Conservation (phyloP, 2,888 invertebrate species). For the Trichacis sp. region DNA sequence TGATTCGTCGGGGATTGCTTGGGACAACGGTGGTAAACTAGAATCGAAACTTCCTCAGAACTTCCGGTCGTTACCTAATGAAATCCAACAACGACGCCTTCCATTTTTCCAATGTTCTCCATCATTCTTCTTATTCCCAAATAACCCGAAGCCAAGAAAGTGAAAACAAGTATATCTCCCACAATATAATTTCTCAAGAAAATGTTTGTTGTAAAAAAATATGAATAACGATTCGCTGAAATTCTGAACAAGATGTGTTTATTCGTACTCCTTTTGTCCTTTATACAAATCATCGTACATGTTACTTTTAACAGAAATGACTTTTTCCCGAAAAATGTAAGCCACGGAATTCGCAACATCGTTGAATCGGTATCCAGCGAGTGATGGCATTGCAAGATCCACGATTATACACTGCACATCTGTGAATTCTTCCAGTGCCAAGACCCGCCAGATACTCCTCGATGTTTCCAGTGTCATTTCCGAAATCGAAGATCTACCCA, state of each 20-base stretch:
- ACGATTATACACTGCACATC: constrained; percentile 68
- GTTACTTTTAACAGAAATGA: neutral
- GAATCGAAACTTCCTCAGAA: constrained; percentile 28
- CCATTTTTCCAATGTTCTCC: neutral
- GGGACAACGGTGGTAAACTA: constrained; percentile 17
- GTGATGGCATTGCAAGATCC: constrained; percentile 70
- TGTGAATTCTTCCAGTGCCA: constrained; percentile 70
- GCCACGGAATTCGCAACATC: constrained; percentile 26
- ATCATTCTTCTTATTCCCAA: too few species aligned
- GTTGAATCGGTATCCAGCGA: constrained; percentile 64
- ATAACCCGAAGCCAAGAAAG: too few species aligned
- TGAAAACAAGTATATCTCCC: too few species aligned
- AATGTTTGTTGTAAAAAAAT: too few species aligned
- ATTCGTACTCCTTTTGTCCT: too few species aligned
- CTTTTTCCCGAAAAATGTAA: too few species aligned
- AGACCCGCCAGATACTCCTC: constrained; percentile 64
- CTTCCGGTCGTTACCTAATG: constrained; percentile 6
- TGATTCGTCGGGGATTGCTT: constrained; percentile 37
- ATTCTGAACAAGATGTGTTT: too few species aligned
- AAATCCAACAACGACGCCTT: neutral
- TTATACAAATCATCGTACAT: neutral
- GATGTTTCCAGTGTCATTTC: constrained; percentile 6
- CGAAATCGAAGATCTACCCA: neutral
- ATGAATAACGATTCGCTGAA: too few species aligned
- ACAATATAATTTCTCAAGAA: too few species aligned